Evolutionary conservation across 1,140 invertebrate genomes (phyloP).

Genomic region (Belonocnema kinseyi): DNA sequence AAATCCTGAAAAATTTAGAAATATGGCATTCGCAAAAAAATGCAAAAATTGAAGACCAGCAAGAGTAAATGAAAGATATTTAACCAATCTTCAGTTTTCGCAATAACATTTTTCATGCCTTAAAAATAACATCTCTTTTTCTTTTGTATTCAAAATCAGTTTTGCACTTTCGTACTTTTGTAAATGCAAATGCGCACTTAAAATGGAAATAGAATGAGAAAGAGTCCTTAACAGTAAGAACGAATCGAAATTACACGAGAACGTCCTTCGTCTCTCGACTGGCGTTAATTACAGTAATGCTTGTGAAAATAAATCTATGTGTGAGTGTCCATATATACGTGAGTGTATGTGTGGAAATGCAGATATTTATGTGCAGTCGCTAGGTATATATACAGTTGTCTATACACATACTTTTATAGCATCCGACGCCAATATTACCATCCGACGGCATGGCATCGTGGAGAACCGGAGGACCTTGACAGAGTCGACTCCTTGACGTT

Average conservation of each 20-base stretch:
- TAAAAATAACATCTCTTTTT: not conserved
- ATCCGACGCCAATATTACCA: constrained; percentile 34
- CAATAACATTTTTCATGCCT: not conserved
- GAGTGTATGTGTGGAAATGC: not conserved
- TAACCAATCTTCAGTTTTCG: too few species aligned
- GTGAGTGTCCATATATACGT: not conserved
- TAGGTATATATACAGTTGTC: not conserved
- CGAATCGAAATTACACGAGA: constrained; percentile 30
- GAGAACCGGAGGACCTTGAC: constrained; percentile 65
- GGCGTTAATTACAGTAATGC: constrained; percentile 60
- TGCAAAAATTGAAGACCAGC: too few species aligned
- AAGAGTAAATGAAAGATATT: too few species aligned
- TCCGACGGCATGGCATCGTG: constrained; percentile 40
- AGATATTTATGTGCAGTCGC: not conserved
- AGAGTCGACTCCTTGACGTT: constrained; percentile 57
- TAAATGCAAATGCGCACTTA: not conserved
- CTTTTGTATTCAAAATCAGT: not conserved
- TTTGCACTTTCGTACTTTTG: not conserved
- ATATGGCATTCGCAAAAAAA: too few species aligned
- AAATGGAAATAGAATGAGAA: not conserved
- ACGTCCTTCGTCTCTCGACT: constrained; percentile 53
- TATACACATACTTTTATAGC: not conserved
- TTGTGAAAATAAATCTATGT: constrained; percentile 46
- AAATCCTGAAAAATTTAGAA: too few species aligned
- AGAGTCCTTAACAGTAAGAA: not conserved